Base-by-base conservation (phyloP, 2,113 vertebrate genomes). In the Hippolais icterina region DNA sequence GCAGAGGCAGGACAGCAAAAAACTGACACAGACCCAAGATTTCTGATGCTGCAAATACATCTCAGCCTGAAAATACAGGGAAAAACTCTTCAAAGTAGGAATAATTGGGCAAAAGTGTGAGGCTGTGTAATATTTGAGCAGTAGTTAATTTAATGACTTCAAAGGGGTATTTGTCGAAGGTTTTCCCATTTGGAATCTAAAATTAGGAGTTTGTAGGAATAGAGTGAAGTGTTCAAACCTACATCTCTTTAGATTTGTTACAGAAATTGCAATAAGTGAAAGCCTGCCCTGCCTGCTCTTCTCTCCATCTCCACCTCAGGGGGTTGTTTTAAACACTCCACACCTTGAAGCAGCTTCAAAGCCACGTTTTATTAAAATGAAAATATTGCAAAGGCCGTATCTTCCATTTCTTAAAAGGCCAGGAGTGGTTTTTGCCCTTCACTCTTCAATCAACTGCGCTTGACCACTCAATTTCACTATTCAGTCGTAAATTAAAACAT, bases 141-240 rank as follows among this genome's bases (percentile, higher is more conserved):
- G 84, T 7, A 53, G 65, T 56, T 66, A 35, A 82, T 84, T 78
- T 50, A 82, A n/a, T 37, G 21, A 79, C 78, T 91, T 91, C 91
- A 92, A 88, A 90, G 78, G 44, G 11, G 10, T n/a, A 7, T 91
- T 94, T 93, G 53, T 47, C 11, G 11, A 47, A 50, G 78, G 68
- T 41, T 83, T 54, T 83, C 90, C 59, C 33, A 15, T 42, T 80
- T 71, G 39, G 49, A 79, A 60, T 75, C 44, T 25, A 25, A 79
- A 93, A 79, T 76, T 9, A 68, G n/a, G 65, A 54, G 47, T 25
- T 39, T 47, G 70, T 35, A 74, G 84, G 74, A 89, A 59, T 15
- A 16, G 39, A 78, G 20, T 66, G 39, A 74, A 75, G 35, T 20
- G 72, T 50, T 89, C 53, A 71, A 31, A n/a, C 6, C 21, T 19